Evolutionary conservation across 2,888 invertebrate species (phyloP).

Genomic region (Acleris sparsana): DNA sequence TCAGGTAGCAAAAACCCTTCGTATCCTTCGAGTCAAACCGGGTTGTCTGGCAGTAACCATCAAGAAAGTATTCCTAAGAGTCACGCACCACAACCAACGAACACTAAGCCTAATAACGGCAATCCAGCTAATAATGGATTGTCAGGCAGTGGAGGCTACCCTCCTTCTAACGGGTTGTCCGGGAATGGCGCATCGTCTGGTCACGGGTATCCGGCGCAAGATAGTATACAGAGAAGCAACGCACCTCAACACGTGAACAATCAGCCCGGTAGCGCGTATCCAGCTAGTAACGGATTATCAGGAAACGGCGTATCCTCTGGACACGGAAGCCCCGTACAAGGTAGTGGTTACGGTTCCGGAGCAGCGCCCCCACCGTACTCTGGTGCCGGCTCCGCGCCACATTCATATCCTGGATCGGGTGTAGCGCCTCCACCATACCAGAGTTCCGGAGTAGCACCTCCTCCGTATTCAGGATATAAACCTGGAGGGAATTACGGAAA

Average conservation of each 20-base stretch:
- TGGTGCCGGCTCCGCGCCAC: conserved; percentile 19
- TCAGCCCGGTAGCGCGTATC: conserved; percentile 35
- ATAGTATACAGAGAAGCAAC: conserved; percentile 65
- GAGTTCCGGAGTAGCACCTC: conserved; percentile 50
- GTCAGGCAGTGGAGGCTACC: conserved; percentile 61
- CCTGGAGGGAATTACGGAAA: conserved; percentile 50
- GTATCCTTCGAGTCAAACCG: conserved; percentile 46
- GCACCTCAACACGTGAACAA: conserved; percentile 43
- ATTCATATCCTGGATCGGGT: conserved; percentile 28
- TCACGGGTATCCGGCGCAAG: conserved; percentile 69
- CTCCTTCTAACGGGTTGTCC: conserved; percentile 66
- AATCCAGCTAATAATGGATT: conserved; percentile 67
- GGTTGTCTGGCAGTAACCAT: conserved; percentile 41
- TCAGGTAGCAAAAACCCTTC: conserved; percentile 40
- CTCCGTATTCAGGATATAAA: conserved; percentile 55
- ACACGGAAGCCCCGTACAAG: conserved; percentile 45
- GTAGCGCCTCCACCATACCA: conserved; percentile 31
- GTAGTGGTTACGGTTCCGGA: conserved; percentile 36
- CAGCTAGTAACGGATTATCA: conserved; percentile 67
- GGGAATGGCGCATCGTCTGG: conserved; percentile 52
- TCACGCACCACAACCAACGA: conserved; percentile 46
- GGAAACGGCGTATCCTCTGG: conserved; percentile 52
- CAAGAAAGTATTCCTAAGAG: conserved; percentile 67
- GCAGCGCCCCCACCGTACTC: conserved; percentile 38
- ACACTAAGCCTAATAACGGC: conserved; percentile 30